Conservation (phyloP, 2,888 invertebrate genomes). For the Phymatocera aterrima region DNA sequence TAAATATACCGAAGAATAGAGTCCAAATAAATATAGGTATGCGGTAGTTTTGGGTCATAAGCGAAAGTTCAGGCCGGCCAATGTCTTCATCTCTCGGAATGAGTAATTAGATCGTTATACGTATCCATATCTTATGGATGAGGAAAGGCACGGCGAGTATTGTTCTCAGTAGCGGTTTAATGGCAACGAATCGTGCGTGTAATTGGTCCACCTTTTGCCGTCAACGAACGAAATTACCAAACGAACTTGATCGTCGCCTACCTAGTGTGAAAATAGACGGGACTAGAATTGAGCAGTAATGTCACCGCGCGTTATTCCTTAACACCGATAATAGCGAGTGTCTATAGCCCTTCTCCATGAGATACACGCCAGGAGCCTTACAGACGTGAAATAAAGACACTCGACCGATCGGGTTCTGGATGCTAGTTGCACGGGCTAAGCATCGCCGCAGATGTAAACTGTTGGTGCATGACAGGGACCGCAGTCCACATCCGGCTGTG, state of each 20-base stretch:
- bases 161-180: conserved; percentile 39
- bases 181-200: conserved; percentile 42
- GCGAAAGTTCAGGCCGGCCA: conserved; percentile 6
- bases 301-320: neutral
- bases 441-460: conserved; percentile 56
- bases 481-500: conserved; percentile 73
- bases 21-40: neutral
- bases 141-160: neutral
- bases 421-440: conserved; percentile 26
- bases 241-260: conserved; percentile 4
- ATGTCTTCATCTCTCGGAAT: conserved; percentile 22
- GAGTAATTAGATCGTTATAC: conserved; percentile 15
- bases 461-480: conserved; percentile 73
- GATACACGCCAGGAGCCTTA: neutral
- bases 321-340: neutral
- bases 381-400: neutral
- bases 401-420: neutral
- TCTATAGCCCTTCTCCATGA: neutral
- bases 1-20: neutral
- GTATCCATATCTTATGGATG: neutral
- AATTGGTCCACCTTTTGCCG: conserved; percentile 25
- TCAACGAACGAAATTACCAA: conserved; percentile 32
- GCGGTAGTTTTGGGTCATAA: neutral
- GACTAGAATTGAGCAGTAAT: neutral
- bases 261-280: conserved; percentile 13